Base-by-base conservation (phyloP, 2,888 invertebrate species). In the Machimus rusticus region DNA sequence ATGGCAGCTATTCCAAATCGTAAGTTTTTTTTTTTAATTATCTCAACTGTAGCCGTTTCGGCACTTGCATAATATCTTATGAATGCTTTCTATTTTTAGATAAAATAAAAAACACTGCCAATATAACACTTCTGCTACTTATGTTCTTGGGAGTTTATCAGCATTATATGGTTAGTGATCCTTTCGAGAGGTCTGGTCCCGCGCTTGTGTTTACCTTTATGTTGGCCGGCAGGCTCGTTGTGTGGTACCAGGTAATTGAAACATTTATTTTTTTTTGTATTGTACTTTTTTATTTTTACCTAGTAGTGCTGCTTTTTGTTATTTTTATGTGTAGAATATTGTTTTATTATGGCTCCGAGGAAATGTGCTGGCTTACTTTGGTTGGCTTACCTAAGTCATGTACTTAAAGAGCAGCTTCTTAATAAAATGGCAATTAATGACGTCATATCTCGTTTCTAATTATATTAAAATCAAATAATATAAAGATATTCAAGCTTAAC, bases 101-200 rank as follows among this genome's bases (percentile, higher is more conserved):
- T 93, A 96, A 96, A 93, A 93, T 98, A 89, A 99, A 99, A 93
- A 97, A 98, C 92, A 94, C 95, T 79, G 97, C 98, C 74, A 99
- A 99, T 93, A 93, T 96, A 12, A 95, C 97, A 46, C 94, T 99
- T 88, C 94, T 99, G 74, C 89, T 96, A 85, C 93, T 98, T 89
- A 98, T 98, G 95, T 91, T 98, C 89, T 95, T 98, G 93, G 98
- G 98, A 51, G 96, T 98, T 87, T 98, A 99, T 93, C 98, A 98
- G 16, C 98, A 98, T 92, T 95, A 97, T 91, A 96, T 97, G 96
- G 97, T 98, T 46, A 97, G 97, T 86, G 98, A 98, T 92, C 97
- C 97, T 89, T 96, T 98, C 92, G 98, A 98, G 92, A 94, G 98
- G 90, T 97, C 96, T 86, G 98, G 98, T 16, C 98, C 98, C 0